phyloP scores from a whole-genome alignment of 2,797 vertebrate species.

The Lates japonicus region DNA sequence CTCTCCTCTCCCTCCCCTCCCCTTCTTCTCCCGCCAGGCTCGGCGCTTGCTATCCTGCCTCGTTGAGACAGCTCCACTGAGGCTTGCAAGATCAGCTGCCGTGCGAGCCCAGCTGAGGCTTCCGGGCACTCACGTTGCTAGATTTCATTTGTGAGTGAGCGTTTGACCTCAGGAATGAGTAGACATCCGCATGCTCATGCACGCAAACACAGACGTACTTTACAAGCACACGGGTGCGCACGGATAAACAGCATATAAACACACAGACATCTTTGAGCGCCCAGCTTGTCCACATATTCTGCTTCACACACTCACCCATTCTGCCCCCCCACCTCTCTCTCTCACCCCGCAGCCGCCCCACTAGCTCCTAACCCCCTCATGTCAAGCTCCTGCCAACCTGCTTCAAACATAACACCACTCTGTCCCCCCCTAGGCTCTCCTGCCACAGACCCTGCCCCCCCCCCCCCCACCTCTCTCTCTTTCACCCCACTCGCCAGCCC shows the following conservation, averaged over 20 bases:
- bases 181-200: conserved; percentile 67
- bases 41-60: conserved; percentile 78
- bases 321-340: background rate
- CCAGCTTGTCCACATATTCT: conserved; percentile 24
- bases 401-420: conserved; percentile 80
- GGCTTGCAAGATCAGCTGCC: conserved; percentile 88
- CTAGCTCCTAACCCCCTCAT: conserved; percentile 60
- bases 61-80: conserved; percentile 87
- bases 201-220: conserved; percentile 57
- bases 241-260: conserved; percentile 58
- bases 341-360: conserved; percentile 24
- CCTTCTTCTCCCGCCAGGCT: conserved; percentile 69
- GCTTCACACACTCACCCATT: conserved; percentile 44
- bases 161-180: conserved; percentile 83
- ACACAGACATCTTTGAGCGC: conserved; percentile 39
- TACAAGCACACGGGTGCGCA: conserved; percentile 53
- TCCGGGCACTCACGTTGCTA: conserved; percentile 83
- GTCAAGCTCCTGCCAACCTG: conserved; percentile 75
- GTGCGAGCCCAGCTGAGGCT: conserved; percentile 84
- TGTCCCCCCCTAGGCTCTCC: conserved; percentile 34
- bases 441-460: conserved; percentile 40
- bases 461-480: background rate
- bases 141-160: conserved; percentile 85
- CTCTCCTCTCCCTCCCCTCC: conserved; percentile 17
- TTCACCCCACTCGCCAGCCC: conserved; percentile 29